A percentile compares a stretch with the other conserved stretches of the same genome.
phyloP scores from a whole-genome alignment of 2,797 vertebrate species.

The Glyptemys insculpta region DNA sequence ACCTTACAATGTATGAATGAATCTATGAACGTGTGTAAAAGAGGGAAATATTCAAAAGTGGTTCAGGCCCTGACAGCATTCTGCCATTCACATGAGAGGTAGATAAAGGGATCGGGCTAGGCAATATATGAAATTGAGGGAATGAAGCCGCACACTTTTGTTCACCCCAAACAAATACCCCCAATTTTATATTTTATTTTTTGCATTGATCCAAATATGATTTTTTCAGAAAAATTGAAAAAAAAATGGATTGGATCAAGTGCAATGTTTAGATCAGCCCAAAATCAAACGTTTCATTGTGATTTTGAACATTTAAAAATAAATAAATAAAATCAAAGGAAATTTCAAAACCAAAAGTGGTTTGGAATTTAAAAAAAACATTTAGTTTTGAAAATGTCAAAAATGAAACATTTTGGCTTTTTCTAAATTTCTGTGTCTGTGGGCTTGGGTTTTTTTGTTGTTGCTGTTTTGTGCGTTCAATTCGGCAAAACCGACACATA shows the following conservation, averaged over 20 bases:
- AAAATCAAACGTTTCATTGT: not conserved
- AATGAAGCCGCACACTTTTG: not conserved
- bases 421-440: not conserved
- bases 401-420: not conserved
- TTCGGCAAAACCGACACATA: not conserved
- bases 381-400: not conserved
- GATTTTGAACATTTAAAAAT: not conserved
- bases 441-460: not conserved
- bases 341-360: not conserved
- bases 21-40: not conserved
- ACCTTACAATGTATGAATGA: not conserved
- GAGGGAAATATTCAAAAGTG: not conserved
- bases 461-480: not conserved
- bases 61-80: not conserved
- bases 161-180: not conserved
- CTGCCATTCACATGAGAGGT: not conserved
- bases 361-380: not conserved
- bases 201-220: not conserved
- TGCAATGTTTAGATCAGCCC: not conserved
- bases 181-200: not conserved
- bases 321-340: not conserved
- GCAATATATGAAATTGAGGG: not conserved
- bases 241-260: not conserved
- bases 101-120: not conserved
- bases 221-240: not conserved